Percentiles rank a stretch among this genome's conserved stretches.
Conservation (phyloP, 2,113 vertebrate species). For the Hemicordylus capensis region DNA sequence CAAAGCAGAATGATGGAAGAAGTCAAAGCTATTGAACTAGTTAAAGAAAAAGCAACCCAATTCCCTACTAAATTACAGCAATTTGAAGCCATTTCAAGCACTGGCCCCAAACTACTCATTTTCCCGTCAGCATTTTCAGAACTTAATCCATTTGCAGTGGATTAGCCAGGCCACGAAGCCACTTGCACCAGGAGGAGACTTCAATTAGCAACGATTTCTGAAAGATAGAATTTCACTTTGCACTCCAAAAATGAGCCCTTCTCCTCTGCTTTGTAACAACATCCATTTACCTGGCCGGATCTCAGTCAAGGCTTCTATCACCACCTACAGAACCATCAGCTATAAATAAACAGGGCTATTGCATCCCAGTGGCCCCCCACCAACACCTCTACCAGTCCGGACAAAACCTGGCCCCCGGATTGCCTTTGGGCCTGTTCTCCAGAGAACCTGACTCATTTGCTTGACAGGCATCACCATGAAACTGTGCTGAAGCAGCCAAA, state of each 20-base stretch:
- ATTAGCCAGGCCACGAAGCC: conserved; percentile 25
- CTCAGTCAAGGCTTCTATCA: neutral
- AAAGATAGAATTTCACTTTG: conserved; percentile 54
- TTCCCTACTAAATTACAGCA: neutral
- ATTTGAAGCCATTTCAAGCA: neutral
- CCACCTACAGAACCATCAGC: conserved; percentile 17
- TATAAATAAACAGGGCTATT: neutral
- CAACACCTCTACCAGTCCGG: neutral
- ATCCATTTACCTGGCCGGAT: conserved; percentile 21
- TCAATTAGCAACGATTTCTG: conserved; percentile 44
- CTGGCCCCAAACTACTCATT: neutral
- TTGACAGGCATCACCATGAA: neutral
- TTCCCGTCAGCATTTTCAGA: neutral
- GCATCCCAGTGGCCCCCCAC: neutral
- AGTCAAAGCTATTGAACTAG: neutral
- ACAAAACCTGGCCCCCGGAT: conserved; percentile 15
- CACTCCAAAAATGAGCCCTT: conserved; percentile 41
- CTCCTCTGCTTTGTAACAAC: neutral
- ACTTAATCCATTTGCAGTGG: neutral
- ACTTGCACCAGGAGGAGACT: conserved; percentile 19
- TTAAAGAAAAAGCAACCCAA: neutral
- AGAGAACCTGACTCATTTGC: neutral
- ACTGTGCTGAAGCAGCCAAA: conserved; percentile 2
- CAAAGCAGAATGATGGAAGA: neutral
- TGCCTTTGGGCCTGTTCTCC: conserved; percentile 20